phyloP scores from a whole-genome alignment of 2,797 vertebrate genomes.

The Argentina silus region DNA sequence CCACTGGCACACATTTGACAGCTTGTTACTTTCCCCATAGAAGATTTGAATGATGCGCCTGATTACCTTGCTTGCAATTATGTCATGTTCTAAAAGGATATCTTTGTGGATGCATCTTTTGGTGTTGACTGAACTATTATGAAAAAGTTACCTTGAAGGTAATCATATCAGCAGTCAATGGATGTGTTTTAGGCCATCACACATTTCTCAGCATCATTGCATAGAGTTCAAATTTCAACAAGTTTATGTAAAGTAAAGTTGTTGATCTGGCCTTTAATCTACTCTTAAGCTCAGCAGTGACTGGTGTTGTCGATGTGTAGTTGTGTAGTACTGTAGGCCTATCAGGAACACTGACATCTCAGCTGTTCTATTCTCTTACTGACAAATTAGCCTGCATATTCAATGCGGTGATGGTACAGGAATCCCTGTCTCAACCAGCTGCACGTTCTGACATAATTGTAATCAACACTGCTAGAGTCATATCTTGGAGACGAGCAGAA shows the following conservation, averaged over 20 bases:
- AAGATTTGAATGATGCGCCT: neutral
- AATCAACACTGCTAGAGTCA: neutral
- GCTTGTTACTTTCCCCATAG: neutral
- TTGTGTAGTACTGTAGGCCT: neutral
- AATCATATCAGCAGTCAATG: too few relatives aligned
- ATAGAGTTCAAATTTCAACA: too few relatives aligned
- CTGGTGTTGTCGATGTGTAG: neutral
- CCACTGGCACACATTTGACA: neutral
- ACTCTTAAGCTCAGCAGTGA: neutral
- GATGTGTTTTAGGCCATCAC: too few relatives aligned
- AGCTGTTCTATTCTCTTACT: neutral
- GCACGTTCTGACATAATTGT: neutral
- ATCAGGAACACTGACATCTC: neutral
- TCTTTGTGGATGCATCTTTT: too few relatives aligned
- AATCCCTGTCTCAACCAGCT: neutral
- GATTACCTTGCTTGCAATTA: too few relatives aligned
- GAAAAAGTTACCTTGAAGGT: too few relatives aligned
- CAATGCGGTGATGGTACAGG: neutral
- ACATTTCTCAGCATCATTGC: too few relatives aligned
- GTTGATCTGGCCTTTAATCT: neutral
- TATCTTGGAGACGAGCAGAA: neutral
- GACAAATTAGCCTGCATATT: neutral
- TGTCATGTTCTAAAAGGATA: too few relatives aligned
- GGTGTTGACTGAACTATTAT: too few relatives aligned
- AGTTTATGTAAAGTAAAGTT: too few relatives aligned